Evolutionary conservation across 1,140 invertebrate species (phyloP), one percentile per base, ranked within the genome.

Genomic region (Centruroides vittatus): DNA sequence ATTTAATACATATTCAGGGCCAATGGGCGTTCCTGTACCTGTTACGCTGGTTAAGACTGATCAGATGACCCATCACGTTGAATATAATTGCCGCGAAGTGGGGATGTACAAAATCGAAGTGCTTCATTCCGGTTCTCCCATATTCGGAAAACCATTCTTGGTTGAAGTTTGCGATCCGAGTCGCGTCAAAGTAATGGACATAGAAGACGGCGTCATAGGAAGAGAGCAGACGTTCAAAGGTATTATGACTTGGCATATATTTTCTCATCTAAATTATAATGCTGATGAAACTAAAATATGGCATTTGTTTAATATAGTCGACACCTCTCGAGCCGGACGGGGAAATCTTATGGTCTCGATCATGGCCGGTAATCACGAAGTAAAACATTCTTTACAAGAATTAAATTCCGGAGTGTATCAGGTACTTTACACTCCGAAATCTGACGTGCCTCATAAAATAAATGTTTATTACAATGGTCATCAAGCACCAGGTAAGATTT

Each of bases 121-220:
- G 47, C 76, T 75, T 13, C 77, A 82, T 55, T 73, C 78, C 47
- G 76, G 77, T 9, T 76, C 77, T 52, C 70, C 78, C 4, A 77
- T 84, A 23, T 79, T 75, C 59, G 80, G 80, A 10, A 80, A 83
- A 65, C 80, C 80, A 4, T 78, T 79, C 67, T 84, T 83, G 3
- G 81, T 93, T 4, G 86, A 90, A 70, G 89, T 88, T 0, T 88
- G 90, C 61, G 91, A 96, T 75, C 87, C 90, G 0, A 79, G 80
- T 5, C 81, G 86, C 69, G 86, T 94, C 12, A 82, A 84, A 59
- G 81, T 92, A 55, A 77, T 83, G 49, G 86, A 89, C 63, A 79
- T 89, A 55, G 82, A 84, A 23, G 85, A 90, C 68, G 86, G 88
- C 1, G 79, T 86, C 55, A 86, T 88, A 63, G 86, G 92, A 74